Base-by-base conservation (phyloP, 1,140 invertebrate species). In the Sipha flava region DNA sequence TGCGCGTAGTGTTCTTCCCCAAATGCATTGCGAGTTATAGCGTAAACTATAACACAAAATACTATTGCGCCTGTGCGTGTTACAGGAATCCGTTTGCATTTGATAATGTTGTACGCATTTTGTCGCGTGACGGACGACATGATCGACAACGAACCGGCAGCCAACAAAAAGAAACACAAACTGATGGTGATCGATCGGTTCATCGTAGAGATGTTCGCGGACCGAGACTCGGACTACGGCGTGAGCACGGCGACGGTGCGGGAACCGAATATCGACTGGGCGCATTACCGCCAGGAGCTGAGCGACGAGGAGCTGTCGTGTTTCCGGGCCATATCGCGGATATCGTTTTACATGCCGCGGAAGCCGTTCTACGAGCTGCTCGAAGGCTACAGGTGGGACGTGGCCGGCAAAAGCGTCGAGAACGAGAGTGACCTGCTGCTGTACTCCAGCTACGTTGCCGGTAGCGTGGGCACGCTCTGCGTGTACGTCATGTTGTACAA, bases 41-140 rank as follows among this genome's bases (percentile, higher is more conserved):
- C n/a, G n/a, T n/a, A n/a, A n/a, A n/a, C n/a, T n/a, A n/a, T n/a
- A n/a, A n/a, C n/a, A n/a, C n/a, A n/a, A n/a, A n/a, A n/a, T n/a
- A n/a, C n/a, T n/a, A n/a, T n/a, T n/a, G n/a, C n/a, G n/a, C n/a
- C n/a, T n/a, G 6, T 31, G 3, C 31, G 3, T 47, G 1, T 18
- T n/a, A n/a, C 34, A 77, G 73, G 73, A 43, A 18, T 77, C 7
- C 49, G 73, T 57, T 57, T 77, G 34, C 47, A 77, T 54, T 57
- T 77, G 52, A 77, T 77, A 3, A 59, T 77, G 16, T 18, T 77
- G 23, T 77, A 77, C 16, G 73, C 73, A 1, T 77, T 77, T 57
- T 77, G 73, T 54, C 73, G 73, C 14, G 73, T 77, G 7, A 77
- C 73, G 21, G 73, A 77, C 23, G 73, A 77, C 16, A 77, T 77